phyloP scores from a whole-genome alignment of 2,888 invertebrate species.

The Drosophila borborema region DNA sequence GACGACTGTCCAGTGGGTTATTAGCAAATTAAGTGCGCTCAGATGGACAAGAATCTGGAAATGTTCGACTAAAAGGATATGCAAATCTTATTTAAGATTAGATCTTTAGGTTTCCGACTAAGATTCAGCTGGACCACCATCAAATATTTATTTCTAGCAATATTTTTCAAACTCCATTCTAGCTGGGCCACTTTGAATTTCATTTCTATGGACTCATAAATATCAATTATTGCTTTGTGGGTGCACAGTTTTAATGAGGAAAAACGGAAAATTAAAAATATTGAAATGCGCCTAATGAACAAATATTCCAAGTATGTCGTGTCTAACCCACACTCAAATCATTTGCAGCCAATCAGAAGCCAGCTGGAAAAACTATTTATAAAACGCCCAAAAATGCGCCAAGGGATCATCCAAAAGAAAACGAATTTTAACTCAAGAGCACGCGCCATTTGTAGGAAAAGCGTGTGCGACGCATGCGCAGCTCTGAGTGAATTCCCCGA shows the following conservation, averaged over 20 bases:
- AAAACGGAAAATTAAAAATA: slow-evolving; percentile 52
- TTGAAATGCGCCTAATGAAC: slow-evolving; percentile 44
- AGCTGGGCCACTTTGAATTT: slow-evolving; percentile 3
- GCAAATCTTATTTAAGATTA: slow-evolving; percentile 68
- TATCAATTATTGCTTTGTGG: slow-evolving; percentile 64
- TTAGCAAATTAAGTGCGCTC: slow-evolving; percentile 62
- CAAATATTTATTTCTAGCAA: slow-evolving; percentile 20
- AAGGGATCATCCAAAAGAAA: slow-evolving; percentile 26
- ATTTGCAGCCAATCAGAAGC: slow-evolving; percentile 55
- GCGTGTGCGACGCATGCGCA: slow-evolving; percentile 62
- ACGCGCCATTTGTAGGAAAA: slow-evolving; percentile 64
- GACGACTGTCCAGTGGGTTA: slow-evolving; percentile 43
- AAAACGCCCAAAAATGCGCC: slow-evolving; percentile 36
- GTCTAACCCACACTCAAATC: slow-evolving; percentile 1
- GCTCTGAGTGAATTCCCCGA: slow-evolving; percentile 31
- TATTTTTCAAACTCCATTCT: background rate
- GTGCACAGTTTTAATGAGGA: slow-evolving; percentile 66
- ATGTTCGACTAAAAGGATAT: slow-evolving; percentile 55
- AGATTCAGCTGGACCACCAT: slow-evolving; percentile 35
- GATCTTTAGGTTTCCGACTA: slow-evolving; percentile 36
- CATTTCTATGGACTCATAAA: slow-evolving; percentile 54
- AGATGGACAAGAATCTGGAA: slow-evolving; percentile 45
- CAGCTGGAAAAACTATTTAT: slow-evolving; percentile 61
- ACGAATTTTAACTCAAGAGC: slow-evolving; percentile 57
- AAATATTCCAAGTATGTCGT: slow-evolving; percentile 42